Percentiles rank a stretch among this genome's conserved stretches.
phyloP scores from a whole-genome alignment of 1,140 invertebrate genomes.

The Adelges cooleyi region DNA sequence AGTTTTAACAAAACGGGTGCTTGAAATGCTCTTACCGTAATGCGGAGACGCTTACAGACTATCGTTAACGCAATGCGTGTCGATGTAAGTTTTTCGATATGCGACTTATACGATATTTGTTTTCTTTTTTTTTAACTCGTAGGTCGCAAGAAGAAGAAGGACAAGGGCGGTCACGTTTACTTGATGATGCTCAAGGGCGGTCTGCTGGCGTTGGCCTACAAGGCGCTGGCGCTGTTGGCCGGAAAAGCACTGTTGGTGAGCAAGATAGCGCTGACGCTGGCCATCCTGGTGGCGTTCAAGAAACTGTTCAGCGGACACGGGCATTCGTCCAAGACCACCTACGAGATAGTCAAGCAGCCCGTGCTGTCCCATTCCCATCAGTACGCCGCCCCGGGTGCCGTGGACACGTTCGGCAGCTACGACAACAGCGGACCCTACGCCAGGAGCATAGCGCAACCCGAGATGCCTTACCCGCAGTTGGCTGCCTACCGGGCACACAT shows the following conservation, averaged over 20 bases:
- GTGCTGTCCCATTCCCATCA: conserved; percentile 62
- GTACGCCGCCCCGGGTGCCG: conserved; percentile 56
- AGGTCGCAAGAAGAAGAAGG: conserved; percentile 40
- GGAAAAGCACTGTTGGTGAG: conserved; percentile 59
- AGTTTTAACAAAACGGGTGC: too few relatives aligned
- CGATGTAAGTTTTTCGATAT: too few relatives aligned
- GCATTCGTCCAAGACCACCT: conserved; percentile 62
- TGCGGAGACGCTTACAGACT: too few relatives aligned
- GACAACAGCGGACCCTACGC: conserved; percentile 39
- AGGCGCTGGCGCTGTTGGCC: conserved; percentile 57
- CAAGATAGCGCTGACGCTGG: conserved; percentile 62
- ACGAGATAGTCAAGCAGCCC: conserved; percentile 75
- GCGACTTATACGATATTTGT: too few relatives aligned
- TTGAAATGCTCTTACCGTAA: too few relatives aligned
- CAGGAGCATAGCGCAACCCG: conserved; percentile 33
- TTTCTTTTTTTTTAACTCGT: too few relatives aligned
- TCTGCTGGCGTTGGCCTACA: conserved; percentile 59
- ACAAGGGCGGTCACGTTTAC: conserved; percentile 46
- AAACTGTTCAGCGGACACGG: conserved; percentile 51
- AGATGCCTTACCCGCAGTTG: conserved; percentile 3
- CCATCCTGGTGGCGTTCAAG: conserved; percentile 62
- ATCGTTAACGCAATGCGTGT: too few relatives aligned
- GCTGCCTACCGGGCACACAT: conserved; percentile 5
- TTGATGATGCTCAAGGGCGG: conserved; percentile 53
- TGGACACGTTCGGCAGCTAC: conserved; percentile 38